phyloP scores from a whole-genome alignment of 2,113 vertebrate species.

The Passer domesticus region DNA sequence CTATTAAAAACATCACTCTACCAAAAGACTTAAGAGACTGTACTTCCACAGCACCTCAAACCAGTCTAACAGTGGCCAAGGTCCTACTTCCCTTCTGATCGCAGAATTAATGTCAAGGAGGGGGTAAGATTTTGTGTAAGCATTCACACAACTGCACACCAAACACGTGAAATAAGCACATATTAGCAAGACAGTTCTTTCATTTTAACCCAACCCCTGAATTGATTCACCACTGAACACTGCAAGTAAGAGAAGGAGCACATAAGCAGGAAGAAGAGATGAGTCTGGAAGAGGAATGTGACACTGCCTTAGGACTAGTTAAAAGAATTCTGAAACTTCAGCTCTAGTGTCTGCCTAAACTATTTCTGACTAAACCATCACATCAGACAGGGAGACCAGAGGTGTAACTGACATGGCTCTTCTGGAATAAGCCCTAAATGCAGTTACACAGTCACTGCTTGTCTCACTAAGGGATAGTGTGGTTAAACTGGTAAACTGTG shows the following conservation, averaged over 20 bases:
- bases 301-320: neutral
- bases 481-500: neutral
- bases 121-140: neutral
- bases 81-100: neutral
- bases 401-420: neutral
- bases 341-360: neutral
- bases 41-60: neutral
- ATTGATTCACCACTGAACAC: neutral
- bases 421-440: neutral
- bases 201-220: neutral
- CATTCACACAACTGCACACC: neutral
- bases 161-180: neutral
- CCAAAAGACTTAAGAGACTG: accelerated
- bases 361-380: neutral
- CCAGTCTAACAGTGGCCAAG: neutral
- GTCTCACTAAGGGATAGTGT: accelerated
- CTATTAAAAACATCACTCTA: neutral
- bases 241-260: neutral
- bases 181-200: neutral
- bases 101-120: neutral
- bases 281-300: neutral
- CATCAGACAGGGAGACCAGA: accelerated
- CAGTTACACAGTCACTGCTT: neutral
- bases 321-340: neutral
- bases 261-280: neutral